Percentiles rank a stretch among this genome's conserved stretches.
phyloP scores from a whole-genome alignment of 1,140 invertebrate species.

The Anastrepha ludens region DNA sequence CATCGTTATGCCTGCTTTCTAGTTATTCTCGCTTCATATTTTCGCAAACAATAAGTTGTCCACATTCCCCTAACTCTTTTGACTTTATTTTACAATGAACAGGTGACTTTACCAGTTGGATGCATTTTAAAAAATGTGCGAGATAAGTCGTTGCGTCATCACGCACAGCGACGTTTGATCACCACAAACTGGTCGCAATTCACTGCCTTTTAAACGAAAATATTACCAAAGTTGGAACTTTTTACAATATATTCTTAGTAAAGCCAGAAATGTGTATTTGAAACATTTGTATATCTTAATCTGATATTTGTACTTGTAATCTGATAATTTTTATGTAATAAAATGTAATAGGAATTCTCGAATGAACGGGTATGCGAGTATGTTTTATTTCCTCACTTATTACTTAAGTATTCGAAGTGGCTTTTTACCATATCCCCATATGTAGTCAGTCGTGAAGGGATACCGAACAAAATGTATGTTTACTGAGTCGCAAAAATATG shows the following conservation, averaged over 20 bases:
- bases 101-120: conserved; percentile 68
- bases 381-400: too few relatives aligned
- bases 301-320: conserved; percentile 50
- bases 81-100: conserved; percentile 19
- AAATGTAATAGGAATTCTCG: neutral
- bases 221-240: neutral
- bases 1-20: neutral
- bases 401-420: too few relatives aligned
- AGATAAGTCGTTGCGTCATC: conserved; percentile 57
- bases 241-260: neutral
- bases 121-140: conserved; percentile 70
- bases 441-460: too few relatives aligned
- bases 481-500: too few relatives aligned
- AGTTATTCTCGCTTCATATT: neutral
- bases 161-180: conserved; percentile 63
- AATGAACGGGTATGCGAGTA: too few relatives aligned
- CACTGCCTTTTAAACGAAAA: neutral
- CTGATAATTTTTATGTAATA: neutral
- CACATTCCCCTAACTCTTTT: neutral
- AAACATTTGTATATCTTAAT: conserved; percentile 48
- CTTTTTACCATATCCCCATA: too few relatives aligned
- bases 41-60: too few relatives aligned
- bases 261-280: conserved; percentile 20
- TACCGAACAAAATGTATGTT: too few relatives aligned
- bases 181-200: conserved; percentile 65